A percentile compares a stretch with the other conserved stretches of the same genome.
These are phyloP conservation scores for Limnodromus scolopaceus DNA, from an alignment of 2,797 vertebrate genomes.

Conservation along the genomic window DNA sequence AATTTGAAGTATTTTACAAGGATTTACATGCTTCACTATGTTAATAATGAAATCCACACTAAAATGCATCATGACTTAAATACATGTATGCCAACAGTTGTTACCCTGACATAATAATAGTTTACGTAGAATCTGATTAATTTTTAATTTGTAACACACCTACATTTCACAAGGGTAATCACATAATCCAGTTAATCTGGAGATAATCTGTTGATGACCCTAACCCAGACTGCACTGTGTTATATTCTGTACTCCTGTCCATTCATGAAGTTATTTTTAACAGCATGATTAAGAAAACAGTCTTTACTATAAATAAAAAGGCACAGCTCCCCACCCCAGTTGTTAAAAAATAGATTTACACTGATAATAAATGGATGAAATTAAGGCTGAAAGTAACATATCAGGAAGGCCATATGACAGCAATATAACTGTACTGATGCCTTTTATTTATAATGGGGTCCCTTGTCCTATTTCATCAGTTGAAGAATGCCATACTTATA, in stretches of 20 bases:
- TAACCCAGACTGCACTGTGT: constrained; percentile 7
- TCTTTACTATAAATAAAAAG: neutral
- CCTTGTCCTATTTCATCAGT: neutral
- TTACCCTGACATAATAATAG: constrained; percentile 12
- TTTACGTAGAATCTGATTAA: constrained; percentile 9
- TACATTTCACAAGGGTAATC: constrained; percentile 35
- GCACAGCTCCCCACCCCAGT: neutral
- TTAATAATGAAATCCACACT: neutral
- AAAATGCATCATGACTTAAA: neutral
- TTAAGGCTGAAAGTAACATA: neutral
- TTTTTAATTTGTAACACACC: constrained; percentile 53
- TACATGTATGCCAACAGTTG: neutral
- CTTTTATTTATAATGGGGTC: neutral
- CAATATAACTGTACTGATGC: neutral
- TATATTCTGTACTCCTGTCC: neutral
- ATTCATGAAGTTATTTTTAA: constrained; percentile 18
- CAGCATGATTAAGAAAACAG: neutral
- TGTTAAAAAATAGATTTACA: neutral
- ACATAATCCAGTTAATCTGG: constrained; percentile 36
- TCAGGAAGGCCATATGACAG: neutral
- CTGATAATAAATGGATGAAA: neutral
- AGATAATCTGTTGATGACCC: constrained; percentile 11
- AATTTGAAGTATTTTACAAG: neutral
- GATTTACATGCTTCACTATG: neutral
- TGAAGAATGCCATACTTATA: neutral